Base-by-base conservation (phyloP, 2,888 invertebrate species). In the Notodonta ziczac region DNA sequence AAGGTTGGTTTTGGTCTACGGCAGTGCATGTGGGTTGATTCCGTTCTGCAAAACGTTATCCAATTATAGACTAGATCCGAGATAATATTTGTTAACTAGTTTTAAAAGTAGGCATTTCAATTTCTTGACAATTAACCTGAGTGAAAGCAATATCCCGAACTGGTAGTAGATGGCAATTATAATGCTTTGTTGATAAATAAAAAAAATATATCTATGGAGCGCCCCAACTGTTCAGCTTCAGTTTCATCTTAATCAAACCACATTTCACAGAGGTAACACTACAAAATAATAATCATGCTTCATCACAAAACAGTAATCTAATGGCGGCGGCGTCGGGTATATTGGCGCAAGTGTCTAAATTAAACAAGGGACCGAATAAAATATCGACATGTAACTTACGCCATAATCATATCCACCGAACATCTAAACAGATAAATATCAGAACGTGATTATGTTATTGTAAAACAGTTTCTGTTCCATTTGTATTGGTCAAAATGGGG, bases 361-460 rank as follows among this genome's bases (percentile, higher is more conserved):
- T 76, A 56, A 74, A 80, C 60, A 78, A 77, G 69, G 70, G 76
- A 61, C 70, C 78, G 65, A 66, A 68, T 60, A 66, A 78, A 80
- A 70, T 76, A 84, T 80, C 77, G 76, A 81, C 76, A 77, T 78
- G 69, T 59, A 84, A 94, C 94, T 94, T 94, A 94, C 94, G 84
- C 92, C 90, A 79, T 90, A 94, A 80, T 94, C 94, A 90, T 92
- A 94, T 93, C 94, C 94, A 90, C 90, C 93, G 93, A 92, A 94
- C 91, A 93, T 92, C 93, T 94, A 80, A 82, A 92, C 90, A 93
- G 82, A 91, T 85, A 87, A 88, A 84, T 82, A 68, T 76, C 57
- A 72, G 55, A 70, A 67, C 61, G 63, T 76, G 63, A 80, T 73
- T 76, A 76, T 76, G 70, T 66, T 58, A 35, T 44, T 44, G 44